Base-by-base conservation (phyloP, 2,797 vertebrate genomes). In the Diplodus puntazzo region DNA sequence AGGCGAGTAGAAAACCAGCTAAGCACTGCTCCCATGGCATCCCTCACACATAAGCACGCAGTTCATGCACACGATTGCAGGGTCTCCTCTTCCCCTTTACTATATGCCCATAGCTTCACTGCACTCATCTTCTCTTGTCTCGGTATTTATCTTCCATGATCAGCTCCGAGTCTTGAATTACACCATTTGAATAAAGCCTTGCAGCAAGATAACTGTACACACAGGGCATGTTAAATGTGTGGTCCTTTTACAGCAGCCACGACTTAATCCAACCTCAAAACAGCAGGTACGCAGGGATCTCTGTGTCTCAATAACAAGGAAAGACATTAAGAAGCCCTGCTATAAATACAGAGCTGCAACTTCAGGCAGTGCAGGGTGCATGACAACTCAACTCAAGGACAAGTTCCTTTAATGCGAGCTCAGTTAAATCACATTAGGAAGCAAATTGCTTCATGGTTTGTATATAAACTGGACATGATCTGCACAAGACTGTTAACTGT, bases 21-120 rank as follows among this genome's bases (percentile, higher is more conserved):
- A 45, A 94, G 77, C 52, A 83, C 79, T 4, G 92, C 86, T 81
- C 93, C 93, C 92, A 94, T 94, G 76, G 39, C 50, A 34, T 58
- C 65, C 67, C 72, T 63, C 64, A 80, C 54, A 54, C 69, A 69
- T 7, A 65, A 16, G 43, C 71, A 49, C 55, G 52, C 20, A 43
- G 14, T 18, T 66, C 12, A 48, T 20, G 54, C 59, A 75, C 58
- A 54, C 39, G 34, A 34, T 60, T 3, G 17, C 11, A 43, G 27
- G 20, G 18, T 72, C 50, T 61, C 46, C 27, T 27, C 21, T 57
- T 62, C 23, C 23, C 49, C 18, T 3, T n/a, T 1, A n/a, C 72
- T 73, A 74, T 62, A 67, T 55, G 52, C 3, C 62, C 0, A 13
- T 5, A 27, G 52, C 55, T 68, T 69, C 54, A 67, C 39, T 61